Evolutionary conservation across 2,888 invertebrate genomes (phyloP).

Genomic region (Unio delphinus): DNA sequence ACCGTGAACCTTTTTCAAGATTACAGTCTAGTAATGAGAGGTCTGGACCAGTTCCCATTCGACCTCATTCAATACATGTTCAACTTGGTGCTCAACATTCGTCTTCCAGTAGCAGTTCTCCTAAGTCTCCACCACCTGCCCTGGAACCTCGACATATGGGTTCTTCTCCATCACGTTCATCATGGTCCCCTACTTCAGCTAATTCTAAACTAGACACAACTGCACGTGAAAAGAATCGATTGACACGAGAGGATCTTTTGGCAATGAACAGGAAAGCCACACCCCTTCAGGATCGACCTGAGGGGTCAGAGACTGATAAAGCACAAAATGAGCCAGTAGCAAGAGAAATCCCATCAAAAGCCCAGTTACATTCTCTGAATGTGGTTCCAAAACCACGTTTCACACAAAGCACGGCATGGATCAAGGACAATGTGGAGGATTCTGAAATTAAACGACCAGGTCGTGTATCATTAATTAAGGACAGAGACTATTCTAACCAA

Average conservation of each 20-base stretch:
- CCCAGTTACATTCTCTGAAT: constrained; percentile 55
- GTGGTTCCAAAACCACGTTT: constrained; percentile 58
- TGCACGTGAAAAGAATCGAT: constrained; percentile 20
- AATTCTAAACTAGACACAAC: constrained; percentile 14
- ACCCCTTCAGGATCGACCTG: constrained; percentile 46
- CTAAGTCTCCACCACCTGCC: constrained; percentile 23
- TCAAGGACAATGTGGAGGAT: constrained; percentile 22
- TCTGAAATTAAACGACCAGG: constrained; percentile 23
- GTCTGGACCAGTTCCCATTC: too few relatives aligned
- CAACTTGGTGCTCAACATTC: constrained; percentile 8
- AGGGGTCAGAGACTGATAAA: constrained; percentile 7
- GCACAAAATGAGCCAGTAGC: constrained; percentile 7
- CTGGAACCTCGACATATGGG: constrained; percentile 18
- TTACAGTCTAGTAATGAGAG: not conserved
- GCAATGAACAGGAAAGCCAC: constrained; percentile 60
- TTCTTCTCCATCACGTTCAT: constrained; percentile 25
- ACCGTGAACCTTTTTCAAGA: constrained; percentile 10
- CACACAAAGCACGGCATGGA: constrained; percentile 34
- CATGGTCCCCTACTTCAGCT: constrained; percentile 18
- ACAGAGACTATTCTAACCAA: constrained; percentile 41
- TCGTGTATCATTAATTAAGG: constrained; percentile 46
- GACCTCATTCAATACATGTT: too few relatives aligned
- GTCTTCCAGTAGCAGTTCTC: constrained; percentile 22
- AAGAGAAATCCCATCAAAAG: constrained; percentile 46
- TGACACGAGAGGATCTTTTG: constrained; percentile 56